These are phyloP conservation scores for Rambutsinella grinnellia DNA, from an alignment of 2,888 invertebrate species.

Conservation along the genomic window DNA sequence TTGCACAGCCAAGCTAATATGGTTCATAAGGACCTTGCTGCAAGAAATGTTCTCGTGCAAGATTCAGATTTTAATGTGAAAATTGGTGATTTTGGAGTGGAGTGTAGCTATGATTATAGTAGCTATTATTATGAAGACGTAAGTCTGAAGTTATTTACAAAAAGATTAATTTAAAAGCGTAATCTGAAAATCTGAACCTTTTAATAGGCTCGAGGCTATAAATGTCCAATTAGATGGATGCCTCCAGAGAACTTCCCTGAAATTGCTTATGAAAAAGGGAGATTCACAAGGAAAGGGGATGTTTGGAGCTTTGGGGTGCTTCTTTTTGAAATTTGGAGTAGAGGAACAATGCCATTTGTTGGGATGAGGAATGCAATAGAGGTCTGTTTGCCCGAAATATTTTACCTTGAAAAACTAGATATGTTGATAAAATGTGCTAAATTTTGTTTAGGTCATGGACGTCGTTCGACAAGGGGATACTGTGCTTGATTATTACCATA, in stretches of 20 bases:
- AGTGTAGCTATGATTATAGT: neutral
- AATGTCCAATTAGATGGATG: conserved; percentile 37
- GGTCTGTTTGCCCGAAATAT: too few species aligned
- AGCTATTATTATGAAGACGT: conserved; percentile 13
- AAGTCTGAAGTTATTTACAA: too few species aligned
- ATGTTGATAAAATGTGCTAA: too few species aligned
- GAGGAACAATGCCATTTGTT: conserved; percentile 14
- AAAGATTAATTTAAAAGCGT: too few species aligned
- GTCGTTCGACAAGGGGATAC: neutral
- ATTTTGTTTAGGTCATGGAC: neutral
- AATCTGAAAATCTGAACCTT: too few species aligned
- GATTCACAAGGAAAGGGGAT: conserved; percentile 29
- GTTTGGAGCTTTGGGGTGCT: conserved; percentile 36
- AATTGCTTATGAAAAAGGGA: neutral
- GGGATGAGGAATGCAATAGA: neutral
- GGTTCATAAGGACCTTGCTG: conserved; percentile 25
- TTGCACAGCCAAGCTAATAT: conserved; percentile 13
- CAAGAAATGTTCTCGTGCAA: conserved; percentile 23
- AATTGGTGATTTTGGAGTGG: conserved; percentile 36
- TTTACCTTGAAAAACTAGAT: too few species aligned
- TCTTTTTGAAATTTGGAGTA: conserved; percentile 35
- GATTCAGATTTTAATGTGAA: conserved; percentile 10
- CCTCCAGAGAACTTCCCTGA: conserved; percentile 35
- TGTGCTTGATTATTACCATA: neutral
- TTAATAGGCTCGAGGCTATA: conserved; percentile 4